phyloP scores from a whole-genome alignment of 2,888 invertebrate species.

The Hedya salicella region DNA sequence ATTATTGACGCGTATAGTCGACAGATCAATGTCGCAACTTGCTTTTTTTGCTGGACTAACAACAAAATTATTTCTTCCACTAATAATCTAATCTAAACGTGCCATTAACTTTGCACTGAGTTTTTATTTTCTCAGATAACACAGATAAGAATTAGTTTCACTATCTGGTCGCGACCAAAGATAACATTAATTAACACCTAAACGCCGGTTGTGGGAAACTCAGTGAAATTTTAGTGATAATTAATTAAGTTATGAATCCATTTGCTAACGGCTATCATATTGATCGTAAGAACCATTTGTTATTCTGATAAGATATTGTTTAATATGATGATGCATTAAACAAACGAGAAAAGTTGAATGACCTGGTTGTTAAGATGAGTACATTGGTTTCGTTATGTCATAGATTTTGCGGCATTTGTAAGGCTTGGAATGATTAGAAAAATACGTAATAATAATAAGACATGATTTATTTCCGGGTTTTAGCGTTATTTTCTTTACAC shows the following conservation, averaged over 20 bases:
- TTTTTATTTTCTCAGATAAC: slow-evolving; percentile 44
- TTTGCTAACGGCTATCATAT: slow-evolving; percentile 46
- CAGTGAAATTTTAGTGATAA: slow-evolving; percentile 30
- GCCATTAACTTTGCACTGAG: slow-evolving; percentile 3
- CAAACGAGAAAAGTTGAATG: slow-evolving; percentile 9
- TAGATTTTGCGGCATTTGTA: not conserved
- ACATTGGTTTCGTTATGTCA: not conserved
- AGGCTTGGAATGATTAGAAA: too few species aligned
- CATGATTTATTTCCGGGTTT: too few species aligned
- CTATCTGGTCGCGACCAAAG: slow-evolving; percentile 27
- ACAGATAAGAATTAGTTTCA: slow-evolving; percentile 24
- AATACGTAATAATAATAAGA: too few species aligned
- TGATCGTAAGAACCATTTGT: slow-evolving; percentile 44
- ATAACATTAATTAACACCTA: slow-evolving; percentile 33
- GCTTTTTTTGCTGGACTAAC: not conserved
- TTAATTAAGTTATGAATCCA: slow-evolving; percentile 47
- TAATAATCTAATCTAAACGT: not conserved
- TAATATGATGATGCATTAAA: not conserved
- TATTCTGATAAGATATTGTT: slow-evolving; percentile 7
- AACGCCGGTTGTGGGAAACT: slow-evolving; percentile 17
- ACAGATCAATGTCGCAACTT: not conserved
- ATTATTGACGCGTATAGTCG: not conserved
- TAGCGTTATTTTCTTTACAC: too few species aligned
- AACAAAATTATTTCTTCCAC: not conserved
- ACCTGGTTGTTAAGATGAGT: not conserved